Evolutionary conservation across 1,140 invertebrate species (phyloP), one percentile per base, ranked within the genome.

Genomic region (Zaprionus vittiger): DNA sequence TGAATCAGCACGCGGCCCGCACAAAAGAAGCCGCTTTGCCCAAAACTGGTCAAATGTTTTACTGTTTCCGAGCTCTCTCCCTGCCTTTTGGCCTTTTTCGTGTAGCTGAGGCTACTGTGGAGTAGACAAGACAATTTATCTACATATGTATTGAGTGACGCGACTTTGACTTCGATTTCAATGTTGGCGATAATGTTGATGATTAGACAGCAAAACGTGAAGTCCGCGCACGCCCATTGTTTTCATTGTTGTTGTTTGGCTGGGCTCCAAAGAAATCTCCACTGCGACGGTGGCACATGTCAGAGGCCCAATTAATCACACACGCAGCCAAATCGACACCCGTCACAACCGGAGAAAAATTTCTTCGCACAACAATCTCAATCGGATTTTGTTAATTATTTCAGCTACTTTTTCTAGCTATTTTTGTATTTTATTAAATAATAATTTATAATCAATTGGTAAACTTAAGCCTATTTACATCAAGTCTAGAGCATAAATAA

Each of bases 271-370:
- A 83, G 81, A 69, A 78, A 80, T 83, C 78, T 11, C 47, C 11
- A 47, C 41, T 6, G 69, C 77, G 4, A 41, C 81, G 62, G 75
- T 76, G 84, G 85, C 84, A 76, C 79, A 77, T 81, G 85, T 82
- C 85, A 90, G 80, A 73, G 59, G 54, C 55, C 81, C 81, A 90
- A 90, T 90, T 90, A 90, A 90, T 90, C 85, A 90, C 49, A 80
- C 66, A 79, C 20, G 37, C 34, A 38, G 17, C 49, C 41, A 26
- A 28, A 67, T 15, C 44, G 22, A 24, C 54, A 54, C 20, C 47
- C 56, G 20, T 31, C 54, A 14, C 17, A 44, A 2, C 5, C 15
- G 22, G n/a, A 55, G 65, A 17, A 54, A 55, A 83, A 85, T 90
- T 89, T 90, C 84, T 80, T 81, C 78, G 60, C 60, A 81, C 60